These are phyloP conservation scores for Zeuzera pyrina DNA, from an alignment of 2,888 invertebrate genomes.

Conservation along the genomic window DNA sequence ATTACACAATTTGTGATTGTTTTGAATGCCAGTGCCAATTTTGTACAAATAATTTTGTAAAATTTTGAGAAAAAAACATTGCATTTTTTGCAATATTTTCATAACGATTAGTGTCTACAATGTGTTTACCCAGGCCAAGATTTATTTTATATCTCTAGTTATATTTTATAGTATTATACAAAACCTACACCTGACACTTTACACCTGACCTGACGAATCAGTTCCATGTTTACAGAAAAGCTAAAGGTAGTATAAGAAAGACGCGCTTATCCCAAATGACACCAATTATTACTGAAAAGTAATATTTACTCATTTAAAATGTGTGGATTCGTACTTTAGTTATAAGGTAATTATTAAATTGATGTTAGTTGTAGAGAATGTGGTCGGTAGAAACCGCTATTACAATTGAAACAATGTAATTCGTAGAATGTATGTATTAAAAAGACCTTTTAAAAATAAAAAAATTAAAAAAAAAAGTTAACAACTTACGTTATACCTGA, in stretches of 20 bases:
- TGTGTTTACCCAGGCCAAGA: too few species aligned
- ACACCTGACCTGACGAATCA: constrained; percentile 15
- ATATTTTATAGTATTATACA: constrained; percentile 22
- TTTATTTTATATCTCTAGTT: constrained; percentile 17
- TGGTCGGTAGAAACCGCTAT: constrained; percentile 50
- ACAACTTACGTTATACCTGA: too few species aligned
- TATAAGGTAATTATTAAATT: constrained; percentile 30
- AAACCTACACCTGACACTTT: constrained; percentile 21
- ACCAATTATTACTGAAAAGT: constrained; percentile 45
- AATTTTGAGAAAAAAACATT: too few species aligned
- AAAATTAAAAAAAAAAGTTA: constrained; percentile 13
- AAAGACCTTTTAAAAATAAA: constrained; percentile 17
- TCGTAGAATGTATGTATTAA: constrained; percentile 1
- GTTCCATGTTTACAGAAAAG: too few species aligned
- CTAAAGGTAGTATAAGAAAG: too few species aligned
- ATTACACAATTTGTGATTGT: too few species aligned
- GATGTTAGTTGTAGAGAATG: constrained; percentile 61
- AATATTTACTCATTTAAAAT: constrained; percentile 3
- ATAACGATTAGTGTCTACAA: too few species aligned
- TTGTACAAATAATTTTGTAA: too few species aligned
- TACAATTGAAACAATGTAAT: constrained; percentile 6
- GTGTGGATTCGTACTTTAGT: not conserved
- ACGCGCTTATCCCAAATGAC: constrained; percentile 43
- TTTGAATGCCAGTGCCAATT: too few species aligned
- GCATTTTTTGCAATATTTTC: too few species aligned